Base-by-base conservation (phyloP, 1,140 invertebrate genomes). In the Apis dorsata region DNA sequence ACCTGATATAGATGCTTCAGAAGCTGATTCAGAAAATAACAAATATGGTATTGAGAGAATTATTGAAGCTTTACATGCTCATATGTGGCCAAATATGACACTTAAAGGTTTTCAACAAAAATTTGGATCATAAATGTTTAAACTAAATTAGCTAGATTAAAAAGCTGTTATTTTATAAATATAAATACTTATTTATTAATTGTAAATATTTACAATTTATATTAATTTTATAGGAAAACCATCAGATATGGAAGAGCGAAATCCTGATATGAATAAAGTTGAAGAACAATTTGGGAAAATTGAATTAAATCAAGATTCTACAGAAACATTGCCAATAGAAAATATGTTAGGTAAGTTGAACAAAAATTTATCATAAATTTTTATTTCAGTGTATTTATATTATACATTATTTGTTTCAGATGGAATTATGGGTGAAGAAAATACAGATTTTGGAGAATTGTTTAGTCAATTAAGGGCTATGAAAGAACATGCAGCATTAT, bases 31-130 rank as follows among this genome's bases (percentile, higher is more conserved):
- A 79, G 94, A 95, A 68, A 94, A 95, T 91, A 95, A 96, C 89
- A 96, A 95, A 86, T 95, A 95, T 88, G 97, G 97, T 44, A 95
- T 96, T 21, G 95, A 96, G 19, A 95, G 97, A 93, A 95, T 98
- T n/a, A 94, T 96, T 34, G 96, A 97, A 94, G 96, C 96, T 84
- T 92, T 97, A 51, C 95, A 97, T 92, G 96, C 97, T 81, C 96
- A 97, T 91, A 95, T 95, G 62, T 98, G 97, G 97, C 95, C 97
- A 68, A 97, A 97, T 91, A 94, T 97, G 65, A 92, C 92, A 65
- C 94, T 97, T 89, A 97, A 97, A 95, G 94, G 96, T 95, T 84
- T 17, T 8, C 1, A 24, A 24, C 70, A 21, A 73, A 28, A 60
- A 53, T 71, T 66, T 65, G 28, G 3, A 65, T 19, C 10, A 34